Percentiles rank a stretch among this genome's conserved stretches.
phyloP scores from a whole-genome alignment of 2,797 vertebrate genomes.

The Esox masquinongy region DNA sequence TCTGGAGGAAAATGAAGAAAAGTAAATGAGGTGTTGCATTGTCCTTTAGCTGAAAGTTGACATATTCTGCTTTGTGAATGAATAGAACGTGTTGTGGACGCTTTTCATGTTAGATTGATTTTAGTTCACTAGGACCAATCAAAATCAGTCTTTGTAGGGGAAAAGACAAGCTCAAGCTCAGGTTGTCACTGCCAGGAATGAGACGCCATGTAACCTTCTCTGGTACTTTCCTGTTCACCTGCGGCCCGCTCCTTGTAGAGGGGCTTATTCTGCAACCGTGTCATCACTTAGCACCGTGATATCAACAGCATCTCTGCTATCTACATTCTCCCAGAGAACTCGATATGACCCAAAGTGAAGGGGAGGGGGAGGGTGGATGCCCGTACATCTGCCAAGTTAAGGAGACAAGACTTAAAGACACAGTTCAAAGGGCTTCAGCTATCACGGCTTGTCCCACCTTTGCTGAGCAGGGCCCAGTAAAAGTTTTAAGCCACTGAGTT shows the following conservation, averaged over 20 bases:
- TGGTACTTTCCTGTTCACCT: conserved; percentile 55
- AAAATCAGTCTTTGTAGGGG: neutral
- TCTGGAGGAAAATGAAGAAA: neutral
- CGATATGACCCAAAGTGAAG: conserved; percentile 70
- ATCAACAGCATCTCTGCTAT: conserved; percentile 63
- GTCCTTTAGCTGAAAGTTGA: neutral
- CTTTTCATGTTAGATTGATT: neutral
- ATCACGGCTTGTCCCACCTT: conserved; percentile 24
- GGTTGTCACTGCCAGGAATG: conserved; percentile 25
- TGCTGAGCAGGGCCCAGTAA: conserved; percentile 12
- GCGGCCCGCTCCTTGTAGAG: conserved; percentile 57
- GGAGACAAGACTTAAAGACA: conserved; percentile 36
- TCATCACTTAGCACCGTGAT: conserved; percentile 74
- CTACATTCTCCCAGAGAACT: conserved; percentile 71
- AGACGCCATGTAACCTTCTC: conserved; percentile 39
- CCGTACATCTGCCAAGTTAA: conserved; percentile 32
- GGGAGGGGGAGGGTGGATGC: conserved; percentile 31
- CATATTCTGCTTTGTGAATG: neutral
- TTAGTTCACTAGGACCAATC: neutral
- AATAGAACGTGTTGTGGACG: neutral
- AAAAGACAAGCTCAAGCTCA: conserved; percentile 17
- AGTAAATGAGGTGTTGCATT: neutral
- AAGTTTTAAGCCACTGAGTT: conserved; percentile 26
- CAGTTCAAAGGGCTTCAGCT: conserved; percentile 32
- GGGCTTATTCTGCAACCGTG: conserved; percentile 67